Conservation (phyloP, 2,888 invertebrate genomes). For the Tryphoninae sp. region DNA sequence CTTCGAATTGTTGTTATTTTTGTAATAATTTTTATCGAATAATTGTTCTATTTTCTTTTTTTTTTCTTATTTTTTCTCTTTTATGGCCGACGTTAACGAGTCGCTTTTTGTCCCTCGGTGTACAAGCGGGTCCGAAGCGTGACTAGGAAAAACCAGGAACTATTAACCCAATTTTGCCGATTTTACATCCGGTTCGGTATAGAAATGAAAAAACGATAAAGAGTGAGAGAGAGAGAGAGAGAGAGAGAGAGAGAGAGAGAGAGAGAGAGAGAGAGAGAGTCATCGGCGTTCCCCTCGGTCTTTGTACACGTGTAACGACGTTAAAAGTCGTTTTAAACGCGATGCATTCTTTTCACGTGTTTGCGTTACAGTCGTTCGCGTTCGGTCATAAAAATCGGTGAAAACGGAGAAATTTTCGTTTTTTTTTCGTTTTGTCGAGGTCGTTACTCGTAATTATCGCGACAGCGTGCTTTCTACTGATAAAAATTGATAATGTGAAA, state of each 20-base stretch:
- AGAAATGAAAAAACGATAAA: neutral
- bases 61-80: neutral
- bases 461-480: neutral
- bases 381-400: slow-evolving; percentile 13
- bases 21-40: no score
- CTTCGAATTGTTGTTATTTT: neutral
- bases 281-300: neutral
- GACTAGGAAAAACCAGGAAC: slow-evolving; percentile 56
- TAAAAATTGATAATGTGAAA: neutral
- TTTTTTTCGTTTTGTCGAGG: slow-evolving; percentile 10
- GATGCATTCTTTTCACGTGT: neutral
- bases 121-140: slow-evolving; percentile 28
- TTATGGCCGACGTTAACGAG: neutral
- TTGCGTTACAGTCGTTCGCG: neutral
- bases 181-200: slow-evolving; percentile 36
- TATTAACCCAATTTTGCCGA: slow-evolving; percentile 57
- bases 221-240: no score
- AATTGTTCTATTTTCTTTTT: neutral
- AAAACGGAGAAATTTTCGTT: slow-evolving; percentile 25
- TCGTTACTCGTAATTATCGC: neutral
- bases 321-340: no score
- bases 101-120: neutral
- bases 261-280: no score
- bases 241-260: neutral
- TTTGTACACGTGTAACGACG: neutral